Base-by-base conservation (phyloP, 2,113 vertebrate genomes). In the Plecotus auritus region DNA sequence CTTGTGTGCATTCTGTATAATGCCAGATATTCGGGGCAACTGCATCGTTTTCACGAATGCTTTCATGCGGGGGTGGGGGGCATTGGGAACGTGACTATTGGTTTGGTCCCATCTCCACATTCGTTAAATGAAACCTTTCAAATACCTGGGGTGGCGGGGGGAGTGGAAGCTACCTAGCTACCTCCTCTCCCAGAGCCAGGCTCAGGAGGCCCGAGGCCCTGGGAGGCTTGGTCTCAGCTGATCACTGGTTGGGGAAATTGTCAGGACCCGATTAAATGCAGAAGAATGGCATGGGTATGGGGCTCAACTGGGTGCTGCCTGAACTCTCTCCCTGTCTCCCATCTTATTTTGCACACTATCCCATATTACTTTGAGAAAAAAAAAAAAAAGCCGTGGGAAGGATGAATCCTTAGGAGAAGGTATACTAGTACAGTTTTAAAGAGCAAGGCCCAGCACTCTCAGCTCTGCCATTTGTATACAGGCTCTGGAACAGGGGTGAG, bases 321-420 rank as follows among this genome's bases (percentile, higher is more conserved):
- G n/a, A 26, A 51, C 9, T 9, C 42, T 22, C 7, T 69, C 22
- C 67, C 28, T 40, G n/a, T 64, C 7, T 40, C 40, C 40, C 66
- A n/a, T 4, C n/a, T 64, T 78, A 9, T 85, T 69, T 10, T 28
- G 11, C 5, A 2, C 10, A 7, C n/a, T 49, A 1, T 10, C 1
- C 20, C 2, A 0, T 1, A 1, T 18, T n/a, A 26, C 45, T 42
- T 37, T 17, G 32, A n/a, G n/a, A n/a, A n/a, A n/a, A n/a, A 42
- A 70, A 70, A 32, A 17, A 72, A 64, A 49, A 26, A 59, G 8
- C 47, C 0, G 5, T 20, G 56, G 45, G 18, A 67, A 82, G 67
- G 35, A 11, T 6, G 23, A 22, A 23, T 61, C 40, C n/a, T 61
- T 49, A 13, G 18, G 26, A 81, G 61, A 88, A 73, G 28, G 54